Base-by-base conservation (phyloP, 2,888 invertebrate species). In the Oscheius myriophilus region DNA sequence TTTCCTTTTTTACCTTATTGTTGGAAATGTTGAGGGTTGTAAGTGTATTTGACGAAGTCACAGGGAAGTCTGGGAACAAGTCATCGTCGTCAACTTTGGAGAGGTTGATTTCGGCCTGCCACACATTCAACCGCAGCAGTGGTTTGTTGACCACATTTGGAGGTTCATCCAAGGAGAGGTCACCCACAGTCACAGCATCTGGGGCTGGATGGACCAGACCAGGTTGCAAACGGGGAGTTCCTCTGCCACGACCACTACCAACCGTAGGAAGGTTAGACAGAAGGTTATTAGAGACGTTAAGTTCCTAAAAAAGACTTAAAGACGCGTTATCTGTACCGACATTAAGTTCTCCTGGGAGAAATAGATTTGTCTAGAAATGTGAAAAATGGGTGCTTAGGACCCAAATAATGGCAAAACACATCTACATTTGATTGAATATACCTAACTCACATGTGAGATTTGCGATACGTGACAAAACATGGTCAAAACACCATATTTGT, bases 1-100 rank as follows among this genome's bases (percentile, higher is more conserved):
- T 14, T 43, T n/a, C n/a, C n/a, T n/a, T n/a, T n/a, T n/a, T 21
- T 58, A 96, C 88, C 72, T 92, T 89, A 89, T 97, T 97, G 87
- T 94, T 93, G 0, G 94, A 92, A 58, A 97, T 88, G 69, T 96
- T 90, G 77, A 95, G 88, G 0, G 93, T 93, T 64, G 93, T 89
- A 46, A 95, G 89, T 1, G 83, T 82, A 74, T 59, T 80, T 46
- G 73, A 83, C 18, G 72, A 78, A 51, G 72, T 84, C 51, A 66
- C 69, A 26, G 76, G 77, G 57, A 75, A 70, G 42, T 75, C 74
- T 21, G 79, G 73, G 58, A 75, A 89, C 0, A 92, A 91, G 49
- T 73, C 75, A 45, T 76, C 81, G 70, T 68, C 81, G 69, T 69
- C 81, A 63, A 76, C 73, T 67, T 78, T 78, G 18, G 78, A 78